phyloP scores from a whole-genome alignment of 2,797 vertebrate species.

The Alosa sapidissima region DNA sequence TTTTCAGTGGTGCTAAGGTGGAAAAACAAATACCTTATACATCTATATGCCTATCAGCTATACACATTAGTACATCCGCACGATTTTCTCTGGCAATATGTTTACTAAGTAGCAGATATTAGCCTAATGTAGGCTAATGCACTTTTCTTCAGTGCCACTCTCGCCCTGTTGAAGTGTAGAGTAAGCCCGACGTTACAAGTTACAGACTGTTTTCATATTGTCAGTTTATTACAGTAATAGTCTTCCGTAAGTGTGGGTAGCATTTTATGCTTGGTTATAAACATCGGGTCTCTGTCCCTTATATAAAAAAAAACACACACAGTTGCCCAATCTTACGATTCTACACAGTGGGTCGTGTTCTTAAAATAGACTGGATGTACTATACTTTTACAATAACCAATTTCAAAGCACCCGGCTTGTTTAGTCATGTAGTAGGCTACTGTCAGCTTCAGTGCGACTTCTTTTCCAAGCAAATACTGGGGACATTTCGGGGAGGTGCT shows the following conservation, averaged over 20 bases:
- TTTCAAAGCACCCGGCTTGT: not conserved
- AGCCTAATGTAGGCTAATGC: not conserved
- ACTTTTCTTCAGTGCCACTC: not conserved
- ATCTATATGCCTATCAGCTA: not conserved
- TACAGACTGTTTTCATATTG: not conserved
- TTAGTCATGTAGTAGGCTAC: not conserved
- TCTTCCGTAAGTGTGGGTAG: not conserved
- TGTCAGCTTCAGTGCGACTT: not conserved
- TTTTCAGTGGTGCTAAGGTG: not conserved
- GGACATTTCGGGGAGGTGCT: conserved; percentile 30
- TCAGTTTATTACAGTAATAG: not conserved
- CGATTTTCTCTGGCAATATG: not conserved
- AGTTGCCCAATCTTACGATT: not conserved
- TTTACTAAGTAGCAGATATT: not conserved
- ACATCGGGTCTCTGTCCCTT: not conserved
- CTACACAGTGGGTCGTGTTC: not conserved
- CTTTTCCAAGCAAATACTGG: not conserved
- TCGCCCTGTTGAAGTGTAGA: not conserved
- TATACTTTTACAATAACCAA: not conserved
- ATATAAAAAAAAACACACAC: not conserved
- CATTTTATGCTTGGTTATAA: not conserved
- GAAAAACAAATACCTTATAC: not conserved
- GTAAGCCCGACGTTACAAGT: not conserved
- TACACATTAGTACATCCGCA: too few relatives aligned
- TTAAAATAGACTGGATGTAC: not conserved